Evolutionary conservation across 2,113 vertebrate genomes (phyloP).

Genomic region (Larimichthys polyactis): DNA sequence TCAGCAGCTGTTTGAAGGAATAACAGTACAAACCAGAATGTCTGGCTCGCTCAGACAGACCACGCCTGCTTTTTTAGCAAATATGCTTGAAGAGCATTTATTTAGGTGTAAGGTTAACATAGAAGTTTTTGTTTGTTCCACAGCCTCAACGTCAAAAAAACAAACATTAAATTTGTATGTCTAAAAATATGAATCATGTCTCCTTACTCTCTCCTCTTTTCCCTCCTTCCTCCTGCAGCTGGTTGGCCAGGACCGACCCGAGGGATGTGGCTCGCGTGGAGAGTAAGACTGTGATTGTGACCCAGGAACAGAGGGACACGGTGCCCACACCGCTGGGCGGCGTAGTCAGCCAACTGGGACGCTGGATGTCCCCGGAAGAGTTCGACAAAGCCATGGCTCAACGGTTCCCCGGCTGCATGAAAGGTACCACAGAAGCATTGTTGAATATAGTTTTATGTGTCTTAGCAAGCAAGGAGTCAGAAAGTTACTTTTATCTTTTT

Average conservation of each 20-base stretch:
- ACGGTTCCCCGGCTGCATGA: conserved; percentile 97
- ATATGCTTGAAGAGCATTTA: not conserved
- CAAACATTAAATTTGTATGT: not conserved
- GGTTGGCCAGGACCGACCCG: conserved; percentile 95
- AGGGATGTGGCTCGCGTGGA: conserved; percentile 95
- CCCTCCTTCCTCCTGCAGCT: conserved; percentile 80
- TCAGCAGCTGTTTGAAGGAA: conserved; percentile 18
- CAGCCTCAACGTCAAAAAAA: not conserved
- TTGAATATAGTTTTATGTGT: too few species aligned
- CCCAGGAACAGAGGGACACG: conserved; percentile 89
- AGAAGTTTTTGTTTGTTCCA: not conserved
- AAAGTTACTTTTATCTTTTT: not conserved
- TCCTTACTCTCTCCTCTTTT: not conserved
- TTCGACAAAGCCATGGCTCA: conserved; percentile 91
- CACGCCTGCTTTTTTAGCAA: not conserved
- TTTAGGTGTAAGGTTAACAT: not conserved
- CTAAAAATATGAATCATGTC: not conserved
- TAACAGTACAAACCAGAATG: conserved; percentile 32
- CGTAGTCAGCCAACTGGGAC: conserved; percentile 91
- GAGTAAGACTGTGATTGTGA: conserved; percentile 95
- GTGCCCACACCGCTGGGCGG: conserved; percentile 85
- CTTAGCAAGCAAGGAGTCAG: too few species aligned
- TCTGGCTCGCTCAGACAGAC: not conserved
- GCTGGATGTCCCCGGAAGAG: conserved; percentile 95
- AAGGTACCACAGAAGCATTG: conserved; percentile 82